These are phyloP conservation scores for Ptychobarbus kaznakovi DNA, from an alignment of 2,797 vertebrate species.

Conservation along the genomic window DNA sequence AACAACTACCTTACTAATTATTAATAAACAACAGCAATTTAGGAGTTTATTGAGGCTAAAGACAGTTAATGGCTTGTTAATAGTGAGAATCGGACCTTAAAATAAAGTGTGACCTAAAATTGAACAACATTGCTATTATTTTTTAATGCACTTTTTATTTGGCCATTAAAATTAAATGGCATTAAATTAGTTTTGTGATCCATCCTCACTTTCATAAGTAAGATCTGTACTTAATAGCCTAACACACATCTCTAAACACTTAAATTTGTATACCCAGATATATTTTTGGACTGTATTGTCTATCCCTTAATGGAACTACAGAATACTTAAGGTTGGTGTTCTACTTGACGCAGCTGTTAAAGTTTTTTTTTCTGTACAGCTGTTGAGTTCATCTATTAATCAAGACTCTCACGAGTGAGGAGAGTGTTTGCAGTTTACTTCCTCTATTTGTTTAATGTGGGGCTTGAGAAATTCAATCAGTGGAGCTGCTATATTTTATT, in stretches of 20 bases:
- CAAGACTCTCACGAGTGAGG: background rate
- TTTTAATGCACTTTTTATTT: background rate
- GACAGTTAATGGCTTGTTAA: no score
- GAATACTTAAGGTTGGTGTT: background rate
- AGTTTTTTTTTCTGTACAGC: background rate
- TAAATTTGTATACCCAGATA: background rate
- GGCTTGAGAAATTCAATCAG: constrained; percentile 18
- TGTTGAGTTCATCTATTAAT: background rate
- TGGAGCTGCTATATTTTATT: constrained; percentile 14
- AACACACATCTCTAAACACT: background rate
- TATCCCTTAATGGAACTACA: background rate
- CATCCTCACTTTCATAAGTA: background rate
- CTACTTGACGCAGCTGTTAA: constrained; percentile 17
- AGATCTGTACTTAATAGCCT: background rate
- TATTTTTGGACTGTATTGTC: background rate
- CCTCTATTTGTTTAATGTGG: constrained; percentile 24
- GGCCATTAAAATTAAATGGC: background rate
- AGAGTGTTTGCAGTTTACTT: constrained; percentile 27
- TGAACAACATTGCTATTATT: background rate
- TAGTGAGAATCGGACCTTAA: no score
- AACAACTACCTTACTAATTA: no score
- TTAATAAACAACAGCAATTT: no score
- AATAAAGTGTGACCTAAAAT: background rate
- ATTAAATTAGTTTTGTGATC: background rate
- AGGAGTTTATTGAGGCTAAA: no score